A percentile compares a stretch with the other conserved stretches of the same genome.
Evolutionary conservation across 1,140 invertebrate species (phyloP).

Genomic region (Zaprionus capensis): DNA sequence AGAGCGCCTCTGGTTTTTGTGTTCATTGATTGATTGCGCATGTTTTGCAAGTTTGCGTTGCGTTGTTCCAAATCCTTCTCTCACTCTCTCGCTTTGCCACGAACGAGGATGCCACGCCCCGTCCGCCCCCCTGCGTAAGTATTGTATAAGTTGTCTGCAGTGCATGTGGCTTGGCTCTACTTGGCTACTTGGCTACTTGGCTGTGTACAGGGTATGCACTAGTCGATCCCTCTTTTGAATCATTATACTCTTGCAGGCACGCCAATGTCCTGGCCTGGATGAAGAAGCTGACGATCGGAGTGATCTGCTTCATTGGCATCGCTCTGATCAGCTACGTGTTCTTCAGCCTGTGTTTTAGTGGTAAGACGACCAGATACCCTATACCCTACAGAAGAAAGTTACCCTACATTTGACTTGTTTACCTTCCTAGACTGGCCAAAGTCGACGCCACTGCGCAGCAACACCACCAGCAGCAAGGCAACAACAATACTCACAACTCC

Average conservation of each 20-base stretch:
- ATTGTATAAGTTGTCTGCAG: not conserved
- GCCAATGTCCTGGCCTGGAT: conserved; percentile 78
- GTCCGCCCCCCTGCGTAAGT: not conserved
- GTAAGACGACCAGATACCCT: conserved; percentile 63
- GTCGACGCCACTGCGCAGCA: conserved; percentile 56
- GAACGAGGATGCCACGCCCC: not conserved
- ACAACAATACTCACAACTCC: conserved; percentile 23
- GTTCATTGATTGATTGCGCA: conserved; percentile 6
- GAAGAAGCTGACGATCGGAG: conserved; percentile 78
- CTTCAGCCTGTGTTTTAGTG: conserved; percentile 78
- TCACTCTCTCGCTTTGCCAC: not conserved
- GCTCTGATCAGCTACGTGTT: conserved; percentile 78
- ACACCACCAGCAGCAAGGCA: conserved; percentile 62
- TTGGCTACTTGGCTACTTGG: not conserved
- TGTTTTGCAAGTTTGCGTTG: conserved; percentile 6
- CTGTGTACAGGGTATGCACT: not conserved
- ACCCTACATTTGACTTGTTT: not conserved
- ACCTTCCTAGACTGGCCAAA: conserved; percentile 66
- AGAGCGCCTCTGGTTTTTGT: not conserved
- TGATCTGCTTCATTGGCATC: conserved; percentile 82
- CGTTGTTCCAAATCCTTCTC: not conserved
- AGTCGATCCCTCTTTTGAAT: not conserved
- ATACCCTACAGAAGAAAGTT: not conserved
- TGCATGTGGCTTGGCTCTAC: conserved; percentile 1
- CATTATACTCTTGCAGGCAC: conserved; percentile 55